Base-by-base conservation (phyloP, 2,888 invertebrate species). In the Lasioglossum marginatum region DNA sequence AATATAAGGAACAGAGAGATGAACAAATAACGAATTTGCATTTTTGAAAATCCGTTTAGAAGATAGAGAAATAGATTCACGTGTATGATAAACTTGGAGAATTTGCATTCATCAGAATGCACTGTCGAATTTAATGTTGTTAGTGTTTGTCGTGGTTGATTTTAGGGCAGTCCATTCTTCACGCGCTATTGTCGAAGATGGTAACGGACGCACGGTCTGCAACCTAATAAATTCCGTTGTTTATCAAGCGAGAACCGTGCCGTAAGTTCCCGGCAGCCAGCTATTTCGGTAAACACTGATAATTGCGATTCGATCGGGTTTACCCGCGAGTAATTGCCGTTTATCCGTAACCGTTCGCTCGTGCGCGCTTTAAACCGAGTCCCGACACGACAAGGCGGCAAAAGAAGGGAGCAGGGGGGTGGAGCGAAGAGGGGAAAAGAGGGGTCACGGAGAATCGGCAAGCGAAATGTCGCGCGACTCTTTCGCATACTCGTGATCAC, bases 261-360 rank as follows among this genome's bases (percentile, higher is more conserved):
- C 76, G 63, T 57, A 76, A 63, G 63, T 43, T 76, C n/a, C 2
- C 27, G 23, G 8, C n/a, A 31, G 8, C 43, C 63, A 16, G 31
- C 31, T 66, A 40, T 43, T 77, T 48, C 66, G 40, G 70, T 37
- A 78, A 78, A 78, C 71, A 78, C 70, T 66, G 34, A 27, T 77
- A 77, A 77, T 77, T 66, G 76, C 76, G 31, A 77, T 63, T 77
- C 63, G 66, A 77, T 66, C 34, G 66, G 45, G 66, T 77, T 66
- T 48, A n/a, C 76, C 12, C 66, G 19, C 31, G 43, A 31, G 76
- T 66, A 77, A 76, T 76, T 66, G 66, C 40, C 57, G 48, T 73
- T 73, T 73, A 52, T 73, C 52, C 34, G 48, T 43, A 14, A 48
- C 43, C 75, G 37, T 27, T 40, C 31, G 76, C 19, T 37, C 40